A percentile compares a stretch with the other conserved stretches of the same genome.
These are phyloP conservation scores for Bothrops jararaca DNA, from an alignment of 2,113 vertebrate genomes.

Conservation along the genomic window DNA sequence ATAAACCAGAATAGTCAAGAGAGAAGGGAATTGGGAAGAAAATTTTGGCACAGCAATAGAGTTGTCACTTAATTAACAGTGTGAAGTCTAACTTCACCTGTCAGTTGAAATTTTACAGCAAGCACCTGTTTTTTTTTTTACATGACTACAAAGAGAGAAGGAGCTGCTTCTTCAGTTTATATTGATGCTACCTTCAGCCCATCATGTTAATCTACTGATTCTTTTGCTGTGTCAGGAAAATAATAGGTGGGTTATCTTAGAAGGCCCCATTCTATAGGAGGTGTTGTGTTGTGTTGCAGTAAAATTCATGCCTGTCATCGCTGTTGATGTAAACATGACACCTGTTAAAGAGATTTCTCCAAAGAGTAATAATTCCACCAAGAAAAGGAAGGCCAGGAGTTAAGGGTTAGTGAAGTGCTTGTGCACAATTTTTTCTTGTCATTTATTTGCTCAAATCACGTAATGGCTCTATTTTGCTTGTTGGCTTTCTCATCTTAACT, in stretches of 20 bases:
- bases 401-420: slow-evolving; percentile 35
- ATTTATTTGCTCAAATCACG: slow-evolving; percentile 43
- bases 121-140: slow-evolving; percentile 29
- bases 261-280: slow-evolving; percentile 16
- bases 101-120: slow-evolving; percentile 68
- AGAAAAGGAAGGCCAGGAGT: slow-evolving; percentile 4
- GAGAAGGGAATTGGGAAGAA: background rate
- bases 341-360: slow-evolving; percentile 33
- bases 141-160: slow-evolving; percentile 19
- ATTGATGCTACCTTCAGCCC: background rate
- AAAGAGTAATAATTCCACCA: slow-evolving; percentile 2
- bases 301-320: slow-evolving; percentile 25
- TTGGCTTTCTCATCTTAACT: slow-evolving; percentile 53
- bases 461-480: background rate
- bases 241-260: background rate
- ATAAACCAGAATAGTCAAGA: no score
- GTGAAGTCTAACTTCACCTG: slow-evolving; percentile 68
- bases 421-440: slow-evolving; percentile 49
- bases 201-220: background rate
- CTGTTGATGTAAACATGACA: background rate
- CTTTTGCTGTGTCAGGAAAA: background rate
- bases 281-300: background rate
- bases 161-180: background rate
- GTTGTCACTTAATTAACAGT: slow-evolving; percentile 75
- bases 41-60: slow-evolving; percentile 28